Base-by-base conservation (phyloP, 2,888 invertebrate genomes). In the Erebia aethiops region DNA sequence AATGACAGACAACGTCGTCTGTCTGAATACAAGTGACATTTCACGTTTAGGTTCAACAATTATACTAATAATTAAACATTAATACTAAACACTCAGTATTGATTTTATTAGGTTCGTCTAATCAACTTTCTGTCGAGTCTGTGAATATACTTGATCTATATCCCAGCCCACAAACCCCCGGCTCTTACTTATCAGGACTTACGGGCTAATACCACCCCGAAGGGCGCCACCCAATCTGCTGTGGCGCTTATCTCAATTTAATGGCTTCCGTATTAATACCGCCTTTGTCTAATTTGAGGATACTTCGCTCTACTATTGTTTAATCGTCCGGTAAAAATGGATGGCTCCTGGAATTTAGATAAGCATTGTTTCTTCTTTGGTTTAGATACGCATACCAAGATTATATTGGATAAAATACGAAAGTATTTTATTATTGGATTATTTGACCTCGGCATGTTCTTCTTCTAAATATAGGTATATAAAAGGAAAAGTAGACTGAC, bases 231-330 rank as follows among this genome's bases (percentile, higher is more conserved):
- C 91, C 91, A 91, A 92, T 92, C 91, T 92, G 90, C 90, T 87
- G 84, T 81, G 79, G 82, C 85, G 90, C 91, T 92, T 92, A 93
- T 93, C 92, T 91, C 91, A 90, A 92, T 92, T 92, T 92, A 92
- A 92, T 93, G 92, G 91, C 87, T 90, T 90, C 90, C 89, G 90
- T 90, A 91, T 91, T 92, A 91, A 91, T 92, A 87, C 92, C 87
- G 91, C 85, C 87, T 92, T 92, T 91, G 92, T 91, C 91, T 91
- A 92, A 91, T 92, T 92, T 88, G 83, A 85, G 87, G 85, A 84
- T 87, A 81, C 85, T 84, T 81, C 78, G 82, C 80, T 78, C 82
- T 71, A 84, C 84, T 81, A 86, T 87, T 91, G 91, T 87, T 89
- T 84, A 90, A 91, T 91, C 87, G 89, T 87, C 84, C 82, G 87